Conservation (phyloP, 2,797 vertebrate species). For the Peromyscus nudipes region DNA sequence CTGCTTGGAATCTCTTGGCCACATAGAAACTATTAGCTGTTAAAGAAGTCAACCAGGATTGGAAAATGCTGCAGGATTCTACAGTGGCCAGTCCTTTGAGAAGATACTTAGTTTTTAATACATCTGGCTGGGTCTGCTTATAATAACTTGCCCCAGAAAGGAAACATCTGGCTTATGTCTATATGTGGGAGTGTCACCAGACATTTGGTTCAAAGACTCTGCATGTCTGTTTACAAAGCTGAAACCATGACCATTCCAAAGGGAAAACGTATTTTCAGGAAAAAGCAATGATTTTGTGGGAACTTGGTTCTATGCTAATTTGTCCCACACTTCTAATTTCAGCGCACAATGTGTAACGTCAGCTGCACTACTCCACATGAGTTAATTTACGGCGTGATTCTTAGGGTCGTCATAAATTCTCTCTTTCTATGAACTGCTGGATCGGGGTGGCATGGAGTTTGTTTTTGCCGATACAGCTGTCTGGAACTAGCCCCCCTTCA, state of each 20-base stretch:
- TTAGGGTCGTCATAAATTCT: not conserved
- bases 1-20: not conserved
- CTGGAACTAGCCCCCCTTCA: not conserved
- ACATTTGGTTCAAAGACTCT: constrained; percentile 55
- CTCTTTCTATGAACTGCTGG: constrained; percentile 28
- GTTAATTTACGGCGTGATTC: not conserved
- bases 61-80: not conserved
- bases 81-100: not conserved
- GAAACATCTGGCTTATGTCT: constrained; percentile 67
- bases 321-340: constrained; percentile 29
- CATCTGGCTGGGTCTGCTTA: not conserved
- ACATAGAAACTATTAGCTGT: not conserved
- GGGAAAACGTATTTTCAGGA: constrained; percentile 34
- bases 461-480: not conserved
- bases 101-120: constrained; percentile 47
- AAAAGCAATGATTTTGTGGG: constrained; percentile 49
- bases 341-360: not conserved
- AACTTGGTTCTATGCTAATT: constrained; percentile 29
- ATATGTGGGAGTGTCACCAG: not conserved
- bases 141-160: not conserved
- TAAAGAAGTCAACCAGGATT: not conserved
- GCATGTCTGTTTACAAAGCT: constrained; percentile 31
- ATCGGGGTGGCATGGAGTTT: not conserved
- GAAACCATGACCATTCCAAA: not conserved
- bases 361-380: not conserved